phyloP scores from a whole-genome alignment of 2,797 vertebrate genomes.

The Myiotriccus ornatus region DNA sequence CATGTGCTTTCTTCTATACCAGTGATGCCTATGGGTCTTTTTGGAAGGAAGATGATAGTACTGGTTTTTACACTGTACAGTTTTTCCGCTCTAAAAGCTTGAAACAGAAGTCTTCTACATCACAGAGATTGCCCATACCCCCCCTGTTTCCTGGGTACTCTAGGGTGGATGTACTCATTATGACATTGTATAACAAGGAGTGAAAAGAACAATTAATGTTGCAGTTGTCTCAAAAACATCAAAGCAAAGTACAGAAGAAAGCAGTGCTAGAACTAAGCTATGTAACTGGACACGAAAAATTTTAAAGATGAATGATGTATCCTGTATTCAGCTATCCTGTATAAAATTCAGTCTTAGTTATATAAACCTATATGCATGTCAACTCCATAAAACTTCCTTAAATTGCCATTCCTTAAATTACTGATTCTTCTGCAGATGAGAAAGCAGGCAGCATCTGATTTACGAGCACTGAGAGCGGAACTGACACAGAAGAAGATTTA shows the following conservation, averaged over 20 bases:
- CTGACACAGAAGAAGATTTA: conserved; percentile 87
- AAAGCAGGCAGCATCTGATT: conserved; percentile 85
- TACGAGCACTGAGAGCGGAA: conserved; percentile 83
- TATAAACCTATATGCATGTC: not conserved
- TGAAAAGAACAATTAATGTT: not conserved
- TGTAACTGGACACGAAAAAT: not conserved
- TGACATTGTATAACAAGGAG: not conserved
- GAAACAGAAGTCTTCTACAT: not conserved
- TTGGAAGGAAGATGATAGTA: not conserved
- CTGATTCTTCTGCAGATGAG: conserved; percentile 79
- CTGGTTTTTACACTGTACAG: not conserved
- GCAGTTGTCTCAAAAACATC: not conserved
- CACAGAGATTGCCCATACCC: not conserved
- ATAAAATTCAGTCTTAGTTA: not conserved
- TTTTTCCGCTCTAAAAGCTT: not conserved
- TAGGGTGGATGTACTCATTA: not conserved
- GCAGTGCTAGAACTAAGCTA: not conserved
- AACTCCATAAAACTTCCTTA: not conserved
- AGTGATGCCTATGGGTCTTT: not conserved
- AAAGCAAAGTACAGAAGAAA: not conserved
- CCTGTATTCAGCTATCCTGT: not conserved
- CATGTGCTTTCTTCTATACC: not conserved
- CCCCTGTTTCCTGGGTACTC: not conserved
- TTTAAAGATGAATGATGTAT: not conserved
- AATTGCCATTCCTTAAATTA: not conserved